phyloP scores from a whole-genome alignment of 1,140 invertebrate species.

The Atopsyche davidsoni region DNA sequence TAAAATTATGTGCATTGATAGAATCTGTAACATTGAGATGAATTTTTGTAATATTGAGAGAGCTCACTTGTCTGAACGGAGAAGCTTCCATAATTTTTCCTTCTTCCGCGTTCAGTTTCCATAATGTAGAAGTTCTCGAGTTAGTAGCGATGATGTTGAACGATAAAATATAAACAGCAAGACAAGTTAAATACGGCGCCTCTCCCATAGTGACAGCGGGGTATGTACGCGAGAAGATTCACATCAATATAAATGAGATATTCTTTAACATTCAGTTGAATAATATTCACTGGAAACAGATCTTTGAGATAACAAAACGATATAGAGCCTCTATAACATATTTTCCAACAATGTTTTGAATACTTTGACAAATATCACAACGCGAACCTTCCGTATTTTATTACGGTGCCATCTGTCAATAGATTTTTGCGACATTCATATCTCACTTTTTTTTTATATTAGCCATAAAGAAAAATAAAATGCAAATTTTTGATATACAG shows the following conservation, averaged over 20 bases:
- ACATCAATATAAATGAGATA: slow-evolving; percentile 4
- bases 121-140: slow-evolving; percentile 65
- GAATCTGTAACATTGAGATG: not conserved
- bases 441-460: too few species aligned
- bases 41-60: too few species aligned
- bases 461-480: too few species aligned
- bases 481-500: too few species aligned
- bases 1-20: too few species aligned
- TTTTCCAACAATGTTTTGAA: slow-evolving; percentile 12
- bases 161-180: slow-evolving; percentile 50
- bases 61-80: slow-evolving; percentile 48
- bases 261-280: slow-evolving; percentile 2
- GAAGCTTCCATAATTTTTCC: slow-evolving; percentile 59
- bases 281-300: too few species aligned
- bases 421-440: too few species aligned
- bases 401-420: too few species aligned
- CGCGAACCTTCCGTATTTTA: too few species aligned
- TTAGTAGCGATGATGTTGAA: slow-evolving; percentile 65
- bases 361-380: slow-evolving; percentile 25
- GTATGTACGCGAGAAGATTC: not conserved
- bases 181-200: slow-evolving; percentile 47
- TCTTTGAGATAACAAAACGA: not conserved
- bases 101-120: slow-evolving; percentile 64
- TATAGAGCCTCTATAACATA: not conserved
- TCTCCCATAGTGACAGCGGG: slow-evolving; percentile 38